These are phyloP conservation scores for Rachycentron canadum DNA, from an alignment of 2,797 vertebrate species.

Conservation along the genomic window DNA sequence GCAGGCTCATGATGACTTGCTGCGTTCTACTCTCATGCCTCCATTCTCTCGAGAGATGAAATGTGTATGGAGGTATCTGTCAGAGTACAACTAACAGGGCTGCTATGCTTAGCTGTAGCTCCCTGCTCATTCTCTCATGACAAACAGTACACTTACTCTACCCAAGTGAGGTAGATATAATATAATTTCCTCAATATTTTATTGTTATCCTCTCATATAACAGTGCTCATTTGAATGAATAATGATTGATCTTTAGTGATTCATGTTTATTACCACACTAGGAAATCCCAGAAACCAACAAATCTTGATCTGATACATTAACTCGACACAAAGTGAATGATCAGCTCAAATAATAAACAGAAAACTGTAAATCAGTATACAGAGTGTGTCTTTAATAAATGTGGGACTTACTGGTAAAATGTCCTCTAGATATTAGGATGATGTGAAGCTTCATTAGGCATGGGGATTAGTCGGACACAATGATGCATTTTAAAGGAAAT, in stretches of 20 bases:
- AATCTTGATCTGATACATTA: slow-evolving; percentile 12
- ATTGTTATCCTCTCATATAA: slow-evolving; percentile 14
- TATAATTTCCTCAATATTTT: slow-evolving; percentile 21
- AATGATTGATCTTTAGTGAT: slow-evolving; percentile 21
- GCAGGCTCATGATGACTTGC: slow-evolving; percentile 62
- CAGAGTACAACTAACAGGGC: slow-evolving; percentile 60
- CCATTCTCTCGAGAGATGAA: slow-evolving; percentile 71
- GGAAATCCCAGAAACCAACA: background rate
- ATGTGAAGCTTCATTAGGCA: slow-evolving; percentile 63
- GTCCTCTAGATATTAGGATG: slow-evolving; percentile 53
- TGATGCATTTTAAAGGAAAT: slow-evolving; percentile 41
- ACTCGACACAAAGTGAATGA: slow-evolving; percentile 1
- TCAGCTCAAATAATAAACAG: background rate
- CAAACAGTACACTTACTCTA: slow-evolving; percentile 60
- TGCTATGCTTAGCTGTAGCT: slow-evolving; percentile 44
- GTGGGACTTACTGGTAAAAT: slow-evolving; percentile 30
- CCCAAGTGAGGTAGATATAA: slow-evolving; percentile 28
- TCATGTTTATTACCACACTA: background rate
- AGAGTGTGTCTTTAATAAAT: slow-evolving; percentile 32
- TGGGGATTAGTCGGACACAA: slow-evolving; percentile 33
- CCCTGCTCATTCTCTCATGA: slow-evolving; percentile 50
- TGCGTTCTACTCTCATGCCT: slow-evolving; percentile 70
- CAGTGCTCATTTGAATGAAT: slow-evolving; percentile 4
- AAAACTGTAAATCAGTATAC: slow-evolving; percentile 3
- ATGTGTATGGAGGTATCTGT: slow-evolving; percentile 68